These are phyloP conservation scores for Trachymyrmex septentrionalis DNA, from an alignment of 1,140 invertebrate species.

Conservation along the genomic window DNA sequence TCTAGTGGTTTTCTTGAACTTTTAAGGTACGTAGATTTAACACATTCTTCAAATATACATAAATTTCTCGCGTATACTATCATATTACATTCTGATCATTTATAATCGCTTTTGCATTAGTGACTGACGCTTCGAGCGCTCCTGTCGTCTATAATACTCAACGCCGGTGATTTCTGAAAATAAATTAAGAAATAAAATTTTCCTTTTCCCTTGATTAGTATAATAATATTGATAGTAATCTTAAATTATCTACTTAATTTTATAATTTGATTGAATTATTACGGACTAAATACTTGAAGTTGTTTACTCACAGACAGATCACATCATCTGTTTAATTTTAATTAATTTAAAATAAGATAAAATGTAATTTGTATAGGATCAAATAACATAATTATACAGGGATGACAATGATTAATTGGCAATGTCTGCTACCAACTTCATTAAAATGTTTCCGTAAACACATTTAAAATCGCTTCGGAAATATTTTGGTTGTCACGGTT, in stretches of 20 bases:
- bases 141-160: slow-evolving; percentile 78
- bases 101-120: slow-evolving; percentile 64
- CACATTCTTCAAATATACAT: background rate
- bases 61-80: slow-evolving; percentile 7
- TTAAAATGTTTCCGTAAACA: slow-evolving; percentile 21
- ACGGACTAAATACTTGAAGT: background rate
- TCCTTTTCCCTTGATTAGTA: background rate
- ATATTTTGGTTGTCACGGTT: background rate
- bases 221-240: background rate
- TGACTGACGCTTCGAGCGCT: slow-evolving; percentile 81
- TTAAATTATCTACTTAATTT: background rate
- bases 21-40: background rate
- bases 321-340: background rate
- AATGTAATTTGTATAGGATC: background rate
- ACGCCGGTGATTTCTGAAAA: slow-evolving; percentile 83
- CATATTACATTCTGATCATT: slow-evolving; percentile 8
- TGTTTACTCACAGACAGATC: background rate
- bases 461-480: slow-evolving; percentile 13
- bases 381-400: background rate
- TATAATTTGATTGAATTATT: background rate
- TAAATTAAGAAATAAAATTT: background rate
- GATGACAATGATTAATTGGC: slow-evolving; percentile 26
- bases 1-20: background rate
- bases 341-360: background rate
- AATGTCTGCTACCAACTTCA: background rate